These are phyloP conservation scores for Gerris lacustris DNA, from an alignment of 2,888 invertebrate species.

Conservation along the genomic window DNA sequence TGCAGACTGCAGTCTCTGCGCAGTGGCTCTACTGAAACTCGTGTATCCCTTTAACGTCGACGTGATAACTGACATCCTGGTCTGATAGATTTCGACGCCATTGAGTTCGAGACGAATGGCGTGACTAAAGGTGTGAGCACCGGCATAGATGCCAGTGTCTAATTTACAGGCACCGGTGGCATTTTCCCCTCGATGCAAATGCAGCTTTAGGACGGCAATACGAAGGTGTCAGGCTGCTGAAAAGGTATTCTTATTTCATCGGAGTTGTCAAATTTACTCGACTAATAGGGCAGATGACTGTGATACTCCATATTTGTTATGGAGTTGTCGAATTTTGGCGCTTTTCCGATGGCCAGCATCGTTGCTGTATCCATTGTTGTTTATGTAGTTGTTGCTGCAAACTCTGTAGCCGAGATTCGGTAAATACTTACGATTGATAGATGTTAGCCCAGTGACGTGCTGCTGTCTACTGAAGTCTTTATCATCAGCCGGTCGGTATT, in stretches of 20 bases:
- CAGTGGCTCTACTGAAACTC: background rate
- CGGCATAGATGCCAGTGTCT: constrained; percentile 16
- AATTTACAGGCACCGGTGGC: constrained; percentile 7
- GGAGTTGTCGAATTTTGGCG: constrained; percentile 21
- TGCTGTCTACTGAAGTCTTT: too few relatives aligned
- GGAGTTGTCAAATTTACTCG: constrained; percentile 27
- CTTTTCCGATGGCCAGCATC: constrained; percentile 17
- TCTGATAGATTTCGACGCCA: constrained; percentile 19
- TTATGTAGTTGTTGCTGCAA: too few relatives aligned
- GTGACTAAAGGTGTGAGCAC: constrained; percentile 20
- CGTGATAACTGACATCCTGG: constrained; percentile 15
- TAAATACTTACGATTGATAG: too few relatives aligned
- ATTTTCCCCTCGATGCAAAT: constrained; percentile 22
- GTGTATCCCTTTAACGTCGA: constrained; percentile 18
- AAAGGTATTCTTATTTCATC: too few relatives aligned
- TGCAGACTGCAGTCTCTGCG: background rate
- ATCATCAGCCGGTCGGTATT: too few relatives aligned
- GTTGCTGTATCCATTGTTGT: too few relatives aligned
- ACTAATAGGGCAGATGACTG: constrained; percentile 31
- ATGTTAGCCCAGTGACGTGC: too few relatives aligned
- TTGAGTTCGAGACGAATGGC: constrained; percentile 18
- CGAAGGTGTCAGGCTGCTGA: too few relatives aligned
- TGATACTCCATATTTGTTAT: constrained; percentile 19
- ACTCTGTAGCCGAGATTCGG: too few relatives aligned
- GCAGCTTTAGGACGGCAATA: too few relatives aligned